Evolutionary conservation across 2,113 vertebrate species (phyloP).

Genomic region (Eonycteris spelaea): DNA sequence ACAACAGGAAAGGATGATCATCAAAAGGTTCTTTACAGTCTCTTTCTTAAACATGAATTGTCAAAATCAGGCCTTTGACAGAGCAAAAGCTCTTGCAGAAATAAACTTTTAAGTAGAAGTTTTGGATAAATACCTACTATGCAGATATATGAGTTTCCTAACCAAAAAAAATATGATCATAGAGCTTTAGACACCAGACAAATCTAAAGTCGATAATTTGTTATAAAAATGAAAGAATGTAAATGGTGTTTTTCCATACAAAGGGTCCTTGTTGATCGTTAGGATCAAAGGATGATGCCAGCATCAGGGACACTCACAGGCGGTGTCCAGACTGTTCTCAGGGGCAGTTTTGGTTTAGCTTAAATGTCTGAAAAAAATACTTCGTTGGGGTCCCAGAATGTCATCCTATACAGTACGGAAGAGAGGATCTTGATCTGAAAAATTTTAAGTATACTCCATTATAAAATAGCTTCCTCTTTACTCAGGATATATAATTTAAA

Average conservation of each 20-base stretch:
- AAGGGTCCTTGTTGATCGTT: not conserved
- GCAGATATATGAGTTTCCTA: not conserved
- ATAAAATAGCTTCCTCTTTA: not conserved
- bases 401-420: not conserved
- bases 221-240: not conserved
- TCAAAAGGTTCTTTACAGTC: not conserved
- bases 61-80: not conserved
- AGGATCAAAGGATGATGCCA: not conserved
- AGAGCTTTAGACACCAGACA: not conserved
- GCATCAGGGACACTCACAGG: no score
- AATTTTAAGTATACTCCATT: not conserved
- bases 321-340: no score
- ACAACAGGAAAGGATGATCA: not conserved
- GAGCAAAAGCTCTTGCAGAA: not conserved
- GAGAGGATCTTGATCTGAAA: not conserved
- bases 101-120: not conserved
- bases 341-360: not conserved
- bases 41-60: not conserved
- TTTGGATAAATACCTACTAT: not conserved
- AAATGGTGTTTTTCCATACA: not conserved
- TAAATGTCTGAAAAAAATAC: not conserved
- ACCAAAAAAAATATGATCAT: not conserved
- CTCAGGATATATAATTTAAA: not conserved
- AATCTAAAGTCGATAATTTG: not conserved
- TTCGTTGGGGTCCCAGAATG: not conserved